A percentile compares a stretch with the other conserved stretches of the same genome.
phyloP scores from a whole-genome alignment of 2,113 vertebrate genomes.

The Lanius ludovicianus region DNA sequence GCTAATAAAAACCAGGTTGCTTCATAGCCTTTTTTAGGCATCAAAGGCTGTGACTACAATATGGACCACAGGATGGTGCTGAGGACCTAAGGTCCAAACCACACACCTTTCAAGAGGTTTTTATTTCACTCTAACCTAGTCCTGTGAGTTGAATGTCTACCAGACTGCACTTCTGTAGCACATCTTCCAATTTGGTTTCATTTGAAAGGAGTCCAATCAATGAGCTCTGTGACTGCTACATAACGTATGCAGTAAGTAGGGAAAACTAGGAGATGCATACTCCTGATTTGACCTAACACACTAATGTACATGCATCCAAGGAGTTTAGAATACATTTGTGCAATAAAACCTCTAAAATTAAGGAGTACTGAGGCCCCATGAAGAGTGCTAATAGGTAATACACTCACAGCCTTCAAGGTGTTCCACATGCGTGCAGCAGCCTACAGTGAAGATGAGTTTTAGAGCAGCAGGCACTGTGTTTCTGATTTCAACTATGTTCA shows the following conservation, averaged over 20 bases:
- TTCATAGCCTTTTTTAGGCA: background rate
- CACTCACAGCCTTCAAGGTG: background rate
- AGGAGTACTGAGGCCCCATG: background rate
- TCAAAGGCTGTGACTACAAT: background rate
- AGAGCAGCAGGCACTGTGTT: background rate
- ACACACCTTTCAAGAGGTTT: background rate
- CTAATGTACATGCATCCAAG: background rate
- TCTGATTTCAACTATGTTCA: background rate
- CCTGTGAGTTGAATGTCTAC: background rate
- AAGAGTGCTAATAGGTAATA: background rate
- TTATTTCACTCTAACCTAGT: background rate
- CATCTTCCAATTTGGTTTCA: background rate
- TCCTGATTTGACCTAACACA: background rate
- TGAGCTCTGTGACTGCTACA: background rate
- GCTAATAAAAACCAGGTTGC: background rate
- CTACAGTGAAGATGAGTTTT: background rate
- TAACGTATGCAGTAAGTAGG: rapidly evolving
- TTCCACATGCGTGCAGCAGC: background rate
- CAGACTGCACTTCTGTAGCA: background rate
- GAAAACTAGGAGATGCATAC: background rate
- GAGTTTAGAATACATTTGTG: background rate
- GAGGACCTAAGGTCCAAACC: background rate
- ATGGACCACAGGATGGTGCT: background rate
- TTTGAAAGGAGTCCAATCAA: background rate
- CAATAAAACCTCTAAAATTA: constrained; percentile 18